These are phyloP conservation scores for Stomorhina lunata DNA, from an alignment of 2,888 invertebrate genomes.

Conservation along the genomic window DNA sequence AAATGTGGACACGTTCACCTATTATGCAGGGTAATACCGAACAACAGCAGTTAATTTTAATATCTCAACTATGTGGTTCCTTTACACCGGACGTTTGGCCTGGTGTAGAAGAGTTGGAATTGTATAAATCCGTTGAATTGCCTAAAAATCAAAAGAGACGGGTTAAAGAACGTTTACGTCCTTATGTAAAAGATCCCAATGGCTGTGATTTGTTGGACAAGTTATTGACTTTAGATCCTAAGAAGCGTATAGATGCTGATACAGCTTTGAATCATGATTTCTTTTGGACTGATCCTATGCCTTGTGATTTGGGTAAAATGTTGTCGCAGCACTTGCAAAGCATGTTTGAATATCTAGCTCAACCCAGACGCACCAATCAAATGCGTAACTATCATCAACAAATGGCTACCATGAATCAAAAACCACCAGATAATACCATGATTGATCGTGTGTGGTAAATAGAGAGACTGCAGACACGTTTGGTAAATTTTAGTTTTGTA, in stretches of 20 bases:
- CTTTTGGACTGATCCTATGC: conserved; percentile 99
- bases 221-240: conserved; percentile 94
- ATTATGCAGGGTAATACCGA: conserved; percentile 98
- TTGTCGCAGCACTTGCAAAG: conserved; percentile 93
- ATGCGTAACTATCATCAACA: conserved; percentile 87
- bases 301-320: conserved; percentile 94
- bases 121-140: conserved; percentile 93
- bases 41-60: conserved; percentile 96
- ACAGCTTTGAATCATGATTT: conserved; percentile 98
- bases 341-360: conserved; percentile 96
- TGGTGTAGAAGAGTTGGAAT: conserved; percentile 92
- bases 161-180: conserved; percentile 91
- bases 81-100: conserved; percentile 96
- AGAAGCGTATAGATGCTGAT: conserved; percentile 93
- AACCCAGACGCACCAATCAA: conserved; percentile 86
- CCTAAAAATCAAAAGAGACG: conserved; percentile 92
- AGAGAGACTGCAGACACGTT: not conserved
- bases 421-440: conserved; percentile 89
- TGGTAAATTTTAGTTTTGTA: too few relatives aligned
- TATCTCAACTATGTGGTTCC: conserved; percentile 97
- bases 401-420: conserved; percentile 79
- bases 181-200: conserved; percentile 93
- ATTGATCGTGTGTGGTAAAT: conserved; percentile 90
- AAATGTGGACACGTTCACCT: conserved; percentile 98
- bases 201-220: conserved; percentile 97